phyloP scores from a whole-genome alignment of 2,113 vertebrate species.

The Chionodraco myersi region DNA sequence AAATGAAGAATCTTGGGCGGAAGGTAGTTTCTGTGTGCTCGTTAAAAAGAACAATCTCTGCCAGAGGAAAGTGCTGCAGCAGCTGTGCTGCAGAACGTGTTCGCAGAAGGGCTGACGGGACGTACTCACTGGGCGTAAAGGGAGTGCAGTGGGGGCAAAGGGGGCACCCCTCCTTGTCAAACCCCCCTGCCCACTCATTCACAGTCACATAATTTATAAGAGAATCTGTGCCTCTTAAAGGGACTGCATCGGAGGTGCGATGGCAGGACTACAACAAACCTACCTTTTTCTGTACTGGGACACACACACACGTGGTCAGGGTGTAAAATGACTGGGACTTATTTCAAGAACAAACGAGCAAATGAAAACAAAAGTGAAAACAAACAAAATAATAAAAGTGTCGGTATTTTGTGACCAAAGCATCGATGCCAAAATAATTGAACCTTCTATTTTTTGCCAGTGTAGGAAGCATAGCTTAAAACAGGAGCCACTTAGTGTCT shows the following conservation, averaged over 20 bases:
- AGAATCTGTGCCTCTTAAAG: constrained; percentile 89
- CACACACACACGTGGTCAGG: constrained; percentile 86
- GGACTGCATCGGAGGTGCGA: constrained; percentile 96
- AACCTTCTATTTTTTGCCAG: constrained; percentile 76
- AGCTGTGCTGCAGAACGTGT: constrained; percentile 99
- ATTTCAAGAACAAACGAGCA: constrained; percentile 83
- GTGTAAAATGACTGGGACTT: constrained; percentile 89
- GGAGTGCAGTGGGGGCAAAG: constrained; percentile 59
- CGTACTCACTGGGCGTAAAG: constrained; percentile 69
- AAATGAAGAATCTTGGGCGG: constrained; percentile 99
- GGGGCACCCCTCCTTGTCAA: constrained; percentile 58
- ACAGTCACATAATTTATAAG: constrained; percentile 87
- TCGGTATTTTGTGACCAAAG: constrained; percentile 99
- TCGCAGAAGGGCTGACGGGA: constrained; percentile 95
- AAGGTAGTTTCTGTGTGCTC: constrained; percentile 99
- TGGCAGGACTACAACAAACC: constrained; percentile 97
- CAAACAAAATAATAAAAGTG: constrained; percentile 82
- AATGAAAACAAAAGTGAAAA: constrained; percentile 81
- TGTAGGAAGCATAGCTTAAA: constrained; percentile 76
- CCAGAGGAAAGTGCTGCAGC: constrained; percentile 98
- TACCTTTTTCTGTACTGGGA: constrained; percentile 96
- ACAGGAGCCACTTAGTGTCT: constrained; percentile 67
- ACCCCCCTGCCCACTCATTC: constrained; percentile 74
- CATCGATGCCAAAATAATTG: constrained; percentile 98
- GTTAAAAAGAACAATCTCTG: constrained; percentile 99